phyloP scores from a whole-genome alignment of 2,888 invertebrate species.

The Volucella bombylans region DNA sequence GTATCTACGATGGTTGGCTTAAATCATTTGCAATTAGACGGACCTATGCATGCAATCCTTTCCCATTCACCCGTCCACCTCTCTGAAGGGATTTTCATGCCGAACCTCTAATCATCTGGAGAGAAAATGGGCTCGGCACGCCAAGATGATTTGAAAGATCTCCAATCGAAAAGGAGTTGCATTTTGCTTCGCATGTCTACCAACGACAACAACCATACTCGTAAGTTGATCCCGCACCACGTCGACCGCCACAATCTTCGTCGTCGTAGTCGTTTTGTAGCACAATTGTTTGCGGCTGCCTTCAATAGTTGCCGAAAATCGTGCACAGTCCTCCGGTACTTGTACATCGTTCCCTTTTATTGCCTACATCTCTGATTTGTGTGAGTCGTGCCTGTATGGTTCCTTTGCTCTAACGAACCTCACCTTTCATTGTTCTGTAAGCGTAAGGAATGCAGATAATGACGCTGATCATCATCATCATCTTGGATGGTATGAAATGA shows the following conservation, averaged over 20 bases:
- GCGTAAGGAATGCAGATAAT: constrained; percentile 50
- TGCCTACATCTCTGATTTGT: constrained; percentile 71
- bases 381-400: constrained; percentile 53
- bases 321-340: constrained; percentile 29
- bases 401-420: constrained; percentile 65
- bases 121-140: constrained; percentile 63
- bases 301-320: constrained; percentile 25
- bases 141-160: constrained; percentile 49
- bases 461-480: constrained; percentile 34
- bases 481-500: neutral
- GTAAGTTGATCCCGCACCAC: constrained; percentile 22
- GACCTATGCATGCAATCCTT: constrained; percentile 50
- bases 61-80: neutral
- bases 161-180: constrained; percentile 42
- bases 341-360: constrained; percentile 64
- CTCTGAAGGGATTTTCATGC: constrained; percentile 16
- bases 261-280: constrained; percentile 18
- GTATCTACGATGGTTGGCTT: constrained; percentile 49
- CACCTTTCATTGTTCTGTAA: constrained; percentile 64
- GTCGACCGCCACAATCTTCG: neutral
- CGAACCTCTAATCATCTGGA: constrained; percentile 52
- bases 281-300: neutral
- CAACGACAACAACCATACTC: constrained; percentile 45
- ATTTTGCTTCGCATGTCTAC: constrained; percentile 61
- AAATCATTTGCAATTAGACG: constrained; percentile 71